Evolutionary conservation across 2,797 vertebrate genomes (phyloP), one percentile per base, ranked within the genome.

Genomic region (Enteromius fasciolatus): DNA sequence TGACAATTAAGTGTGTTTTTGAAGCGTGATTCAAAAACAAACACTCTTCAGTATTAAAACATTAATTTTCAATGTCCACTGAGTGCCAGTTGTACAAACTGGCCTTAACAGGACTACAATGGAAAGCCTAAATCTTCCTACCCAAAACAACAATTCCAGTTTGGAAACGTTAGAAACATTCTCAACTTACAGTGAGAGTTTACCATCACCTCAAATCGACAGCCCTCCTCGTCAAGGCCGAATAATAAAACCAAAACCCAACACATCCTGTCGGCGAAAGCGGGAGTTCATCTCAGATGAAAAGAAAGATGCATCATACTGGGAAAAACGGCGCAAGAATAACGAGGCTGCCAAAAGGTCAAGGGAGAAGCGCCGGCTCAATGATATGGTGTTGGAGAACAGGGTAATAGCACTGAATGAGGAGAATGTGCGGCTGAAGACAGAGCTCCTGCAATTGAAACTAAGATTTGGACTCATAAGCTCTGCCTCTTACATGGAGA

Each of bases 301-400:
- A 90, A 95, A 96, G 89, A 96, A 96, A 87, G 95, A 96, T 28
- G 95, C 94, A 64, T 95, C 92, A 54, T 96, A 96, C 69, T 96
- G 95, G 95, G 95, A 96, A 87, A 96, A 96, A 69, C 90, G 95
- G 0, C 92, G 95, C 85, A 96, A 96, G 93, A 96, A 96, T 91
- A 96, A 96, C 0, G 95, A 96, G 82, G 95, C 95, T 0, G 95
- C 95, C 59, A 96, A 96, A 83, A 93, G 95, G 17, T 96, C 95
- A 0, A 88, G 95, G 78, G 95, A 96, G 86, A 96, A 96, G 89
- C 94, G 95, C 0, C 92, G 95, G 14, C 91, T 95, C 81, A 95
- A 96, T 17, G 95, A 96, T 89, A 93, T 95, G 95, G 95, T 96
- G 63, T 87, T 96, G 18, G 95, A 96, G 88, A 96, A 95, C 87